Evolutionary conservation across 2,888 invertebrate genomes (phyloP), one percentile per base, ranked within the genome.

Genomic region (Helicoverpa assulta): DNA sequence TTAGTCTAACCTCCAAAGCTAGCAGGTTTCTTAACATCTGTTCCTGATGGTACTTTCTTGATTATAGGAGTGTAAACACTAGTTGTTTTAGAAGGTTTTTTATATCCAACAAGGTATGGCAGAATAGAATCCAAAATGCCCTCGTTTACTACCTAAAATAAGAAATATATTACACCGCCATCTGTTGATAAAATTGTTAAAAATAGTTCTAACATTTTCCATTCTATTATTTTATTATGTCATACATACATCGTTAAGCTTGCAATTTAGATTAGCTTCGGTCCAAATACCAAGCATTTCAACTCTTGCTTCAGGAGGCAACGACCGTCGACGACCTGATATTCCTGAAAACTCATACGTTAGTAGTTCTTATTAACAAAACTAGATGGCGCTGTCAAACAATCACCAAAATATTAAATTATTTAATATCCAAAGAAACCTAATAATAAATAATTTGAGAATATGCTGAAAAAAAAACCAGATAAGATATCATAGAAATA

Each of bases 71-170:
- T 94, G 63, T 96, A 96, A 37, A 90, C 90, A 78, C 96, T 87
- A 74, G 96, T 89, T 63, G 97, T 93, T 88, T 96, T 97, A 26
- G 90, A 75, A 0, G 97, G 96, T 74, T 95, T 96, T 72, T 93
- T 94, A 71, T 95, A 95, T 6, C 96, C 96, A 16, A 97, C 95
- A 78, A 98, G 96, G 86, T 98, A 98, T 0, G 98, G 98, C 58
- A 98, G 91, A 67, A 98, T 97, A 0, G 98, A 98, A 92, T 98
- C 98, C 59, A 98, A 91, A 71, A 98, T 96, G 14, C 98, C 98
- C 93, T 98, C 98, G 58, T 97, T 97, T 74, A 98, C 96, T 0
- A 98, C 97, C 93, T 98, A 92, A 78, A 96, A 96, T 47, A 0
- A 66, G 40, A 62, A 59, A 21, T 33, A 40, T 29, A 8, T 26